phyloP scores from a whole-genome alignment of 2,888 invertebrate species.

The Sinhomidia bicolor region DNA sequence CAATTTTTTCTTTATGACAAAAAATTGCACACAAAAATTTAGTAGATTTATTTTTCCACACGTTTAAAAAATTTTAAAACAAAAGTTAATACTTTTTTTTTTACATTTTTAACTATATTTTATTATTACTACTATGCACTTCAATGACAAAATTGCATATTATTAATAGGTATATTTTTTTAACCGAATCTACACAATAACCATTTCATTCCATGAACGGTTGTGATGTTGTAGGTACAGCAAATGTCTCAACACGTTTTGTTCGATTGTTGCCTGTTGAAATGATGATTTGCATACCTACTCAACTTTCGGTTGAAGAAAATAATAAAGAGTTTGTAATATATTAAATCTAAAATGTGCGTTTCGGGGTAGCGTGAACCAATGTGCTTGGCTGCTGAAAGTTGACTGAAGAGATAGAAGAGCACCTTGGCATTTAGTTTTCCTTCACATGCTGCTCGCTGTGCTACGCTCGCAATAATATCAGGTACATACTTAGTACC shows the following conservation, averaged over 20 bases:
- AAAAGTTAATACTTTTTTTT: not conserved
- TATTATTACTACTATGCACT: conserved; percentile 25
- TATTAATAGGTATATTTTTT: not conserved
- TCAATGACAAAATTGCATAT: conserved; percentile 27
- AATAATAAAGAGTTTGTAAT: conserved; percentile 20
- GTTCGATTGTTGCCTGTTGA: not conserved
- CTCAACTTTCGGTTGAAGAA: not conserved
- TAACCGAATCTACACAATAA: not conserved
- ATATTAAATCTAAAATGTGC: conserved; percentile 42
- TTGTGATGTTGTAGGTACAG: too few species aligned
- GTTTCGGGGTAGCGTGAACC: conserved; percentile 61
- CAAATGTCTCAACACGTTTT: not conserved
- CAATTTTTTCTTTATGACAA: not conserved
- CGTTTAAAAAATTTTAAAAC: conserved; percentile 44
- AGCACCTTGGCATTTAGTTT: conserved; percentile 62
- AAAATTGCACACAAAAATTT: not conserved
- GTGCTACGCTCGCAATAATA: not conserved
- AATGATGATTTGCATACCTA: not conserved
- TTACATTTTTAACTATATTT: not conserved
- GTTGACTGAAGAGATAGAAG: conserved; percentile 67
- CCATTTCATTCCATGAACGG: not conserved
- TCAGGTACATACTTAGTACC: not conserved
- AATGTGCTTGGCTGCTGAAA: conserved; percentile 63
- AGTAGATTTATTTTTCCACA: not conserved
- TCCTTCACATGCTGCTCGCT: not conserved